A percentile compares a stretch with the other conserved stretches of the same genome.
Conservation (phyloP, 2,888 invertebrate species). For the Anorthoa munda region DNA sequence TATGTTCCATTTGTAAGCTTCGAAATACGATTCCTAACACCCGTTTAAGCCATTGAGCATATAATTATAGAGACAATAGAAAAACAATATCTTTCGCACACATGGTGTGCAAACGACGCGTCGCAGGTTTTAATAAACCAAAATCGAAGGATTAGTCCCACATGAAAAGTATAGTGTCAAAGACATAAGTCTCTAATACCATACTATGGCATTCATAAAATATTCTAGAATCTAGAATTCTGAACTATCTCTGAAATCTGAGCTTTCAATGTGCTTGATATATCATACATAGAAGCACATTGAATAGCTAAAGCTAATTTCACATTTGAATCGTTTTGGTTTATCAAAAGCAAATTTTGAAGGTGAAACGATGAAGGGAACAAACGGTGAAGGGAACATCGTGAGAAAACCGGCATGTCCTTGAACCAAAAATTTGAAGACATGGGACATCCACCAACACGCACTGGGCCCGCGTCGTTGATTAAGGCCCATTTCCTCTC, state of each 20-base stretch:
- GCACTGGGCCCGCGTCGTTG: no score
- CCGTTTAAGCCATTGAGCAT: neutral
- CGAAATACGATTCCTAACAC: neutral
- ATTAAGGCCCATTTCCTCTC: no score
- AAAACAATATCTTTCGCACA: no score
- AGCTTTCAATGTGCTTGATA: neutral
- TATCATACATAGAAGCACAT: no score
- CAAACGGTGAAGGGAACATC: no score
- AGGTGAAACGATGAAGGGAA: no score
- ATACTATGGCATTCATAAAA: conserved; percentile 1
- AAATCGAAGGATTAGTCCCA: neutral
- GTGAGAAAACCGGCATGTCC: no score
- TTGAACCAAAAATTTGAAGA: no score
- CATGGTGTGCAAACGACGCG: no score
- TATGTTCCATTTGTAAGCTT: conserved; percentile 7
- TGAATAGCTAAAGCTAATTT: neutral
- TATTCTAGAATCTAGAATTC: conserved; percentile 3
- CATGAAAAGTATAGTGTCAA: neutral
- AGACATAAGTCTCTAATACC: neutral
- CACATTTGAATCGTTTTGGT: neutral
- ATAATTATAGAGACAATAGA: no score
- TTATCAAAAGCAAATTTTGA: neutral
- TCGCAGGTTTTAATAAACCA: neutral
- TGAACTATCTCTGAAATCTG: neutral
- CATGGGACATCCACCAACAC: no score